Conservation (phyloP, 2,888 invertebrate genomes). For the Hydrotaea diabolus region DNA sequence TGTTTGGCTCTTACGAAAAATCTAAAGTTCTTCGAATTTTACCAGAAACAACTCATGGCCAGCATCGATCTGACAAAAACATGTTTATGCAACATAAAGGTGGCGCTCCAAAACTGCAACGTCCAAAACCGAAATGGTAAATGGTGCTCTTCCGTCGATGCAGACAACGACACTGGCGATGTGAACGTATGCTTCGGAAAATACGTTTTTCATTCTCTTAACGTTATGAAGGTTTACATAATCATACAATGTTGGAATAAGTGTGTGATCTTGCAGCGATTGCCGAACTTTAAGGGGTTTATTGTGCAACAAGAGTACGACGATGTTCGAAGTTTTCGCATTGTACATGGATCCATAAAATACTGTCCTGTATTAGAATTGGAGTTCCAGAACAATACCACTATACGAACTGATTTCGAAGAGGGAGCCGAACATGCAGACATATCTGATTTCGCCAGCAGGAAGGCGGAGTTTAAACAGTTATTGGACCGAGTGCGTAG, state of each 20-base stretch:
- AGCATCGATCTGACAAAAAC: conserved; percentile 72
- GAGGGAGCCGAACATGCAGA: neutral
- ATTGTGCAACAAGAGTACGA: conserved; percentile 71
- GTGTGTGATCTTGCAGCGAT: conserved; percentile 71
- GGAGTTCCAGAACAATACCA: conserved; percentile 67
- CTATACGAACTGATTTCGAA: conserved; percentile 73
- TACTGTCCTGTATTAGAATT: conserved; percentile 73
- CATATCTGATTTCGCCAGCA: conserved; percentile 4
- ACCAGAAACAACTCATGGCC: conserved; percentile 72
- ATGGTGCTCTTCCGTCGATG: conserved; percentile 46
- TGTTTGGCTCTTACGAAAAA: conserved; percentile 71
- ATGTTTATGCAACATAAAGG: conserved; percentile 58
- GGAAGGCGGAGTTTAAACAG: conserved; percentile 67
- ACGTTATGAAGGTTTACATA: conserved; percentile 71
- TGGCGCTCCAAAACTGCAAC: conserved; percentile 55
- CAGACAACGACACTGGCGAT: neutral
- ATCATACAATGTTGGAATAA: conserved; percentile 76
- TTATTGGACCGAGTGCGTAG: conserved; percentile 71
- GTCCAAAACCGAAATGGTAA: conserved; percentile 56
- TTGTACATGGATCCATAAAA: conserved; percentile 70
- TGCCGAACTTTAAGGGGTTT: conserved; percentile 58
- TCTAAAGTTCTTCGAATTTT: conserved; percentile 75
- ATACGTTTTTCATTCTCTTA: conserved; percentile 72
- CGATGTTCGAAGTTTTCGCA: conserved; percentile 69
- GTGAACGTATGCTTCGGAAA: conserved; percentile 73